Percentiles rank a stretch among this genome's conserved stretches.
These are phyloP conservation scores for Cydia amplana DNA, from an alignment of 1,140 invertebrate genomes.

Conservation along the genomic window DNA sequence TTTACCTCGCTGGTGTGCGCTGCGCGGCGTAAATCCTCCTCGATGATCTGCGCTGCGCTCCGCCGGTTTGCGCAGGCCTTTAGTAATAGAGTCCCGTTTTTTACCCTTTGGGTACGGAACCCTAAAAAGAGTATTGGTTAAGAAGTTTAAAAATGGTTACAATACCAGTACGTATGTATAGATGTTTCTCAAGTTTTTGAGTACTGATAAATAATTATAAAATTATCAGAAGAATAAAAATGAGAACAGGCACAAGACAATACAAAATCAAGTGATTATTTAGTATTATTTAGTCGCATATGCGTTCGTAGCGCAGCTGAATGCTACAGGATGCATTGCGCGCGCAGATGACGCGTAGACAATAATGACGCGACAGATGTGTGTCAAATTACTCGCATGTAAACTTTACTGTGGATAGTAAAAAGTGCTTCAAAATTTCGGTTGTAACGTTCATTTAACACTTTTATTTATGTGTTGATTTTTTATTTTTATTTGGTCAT, in stretches of 20 bases:
- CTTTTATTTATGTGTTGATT: neutral
- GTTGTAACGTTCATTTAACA: neutral
- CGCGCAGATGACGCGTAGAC: conserved; percentile 30
- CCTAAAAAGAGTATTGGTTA: too few relatives aligned
- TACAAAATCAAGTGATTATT: neutral
- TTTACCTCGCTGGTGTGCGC: too few relatives aligned
- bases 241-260: neutral
- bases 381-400: conserved; percentile 52
- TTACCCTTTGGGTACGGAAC: too few relatives aligned
- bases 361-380: conserved; percentile 52
- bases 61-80: too few relatives aligned
- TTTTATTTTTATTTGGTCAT: neutral
- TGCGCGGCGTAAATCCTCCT: too few relatives aligned
- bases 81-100: too few relatives aligned
- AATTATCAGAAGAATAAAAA: neutral
- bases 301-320: conserved; percentile 16
- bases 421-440: neutral
- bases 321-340: conserved; percentile 14
- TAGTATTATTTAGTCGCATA: conserved; percentile 1
- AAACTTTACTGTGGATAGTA: conserved; percentile 12
- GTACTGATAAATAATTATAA: neutral
- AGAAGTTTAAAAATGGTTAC: too few relatives aligned
- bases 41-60: too few relatives aligned
- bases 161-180: neutral
- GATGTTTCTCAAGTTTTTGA: neutral